These are phyloP conservation scores for Catocala sponsa DNA, from an alignment of 2,888 invertebrate genomes.

Conservation along the genomic window DNA sequence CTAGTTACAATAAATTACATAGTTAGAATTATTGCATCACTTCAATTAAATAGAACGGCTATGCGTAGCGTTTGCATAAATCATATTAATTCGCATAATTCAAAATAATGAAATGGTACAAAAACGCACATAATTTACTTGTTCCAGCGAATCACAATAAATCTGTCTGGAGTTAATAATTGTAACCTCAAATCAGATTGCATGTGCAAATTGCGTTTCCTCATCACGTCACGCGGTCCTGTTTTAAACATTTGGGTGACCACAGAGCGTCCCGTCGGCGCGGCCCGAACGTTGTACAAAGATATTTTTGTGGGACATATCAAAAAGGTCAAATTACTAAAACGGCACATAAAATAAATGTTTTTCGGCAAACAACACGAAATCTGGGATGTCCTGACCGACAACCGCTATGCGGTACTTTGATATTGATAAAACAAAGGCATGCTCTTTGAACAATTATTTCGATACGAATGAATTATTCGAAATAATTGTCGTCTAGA, in stretches of 20 bases:
- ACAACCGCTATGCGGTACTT: conserved; percentile 6
- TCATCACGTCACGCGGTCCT: conserved; percentile 45
- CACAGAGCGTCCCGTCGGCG: conserved; percentile 32
- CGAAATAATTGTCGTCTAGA: conserved; percentile 3
- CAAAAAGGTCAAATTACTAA: conserved; percentile 30
- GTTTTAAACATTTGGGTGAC: conserved; percentile 62
- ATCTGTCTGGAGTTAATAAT: conserved; percentile 37
- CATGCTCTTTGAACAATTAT: conserved; percentile 16
- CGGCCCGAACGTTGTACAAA: conserved; percentile 7
- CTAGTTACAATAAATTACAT: not conserved
- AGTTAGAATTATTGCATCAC: conserved; percentile 3
- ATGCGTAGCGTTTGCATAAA: not conserved
- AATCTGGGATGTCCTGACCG: conserved; percentile 26
- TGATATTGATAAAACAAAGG: conserved; percentile 20
- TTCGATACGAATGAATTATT: conserved; percentile 13
- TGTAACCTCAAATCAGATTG: conserved; percentile 48
- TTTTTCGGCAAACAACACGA: conserved; percentile 19
- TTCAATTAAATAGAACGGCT: conserved; percentile 2
- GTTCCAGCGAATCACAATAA: conserved; percentile 26
- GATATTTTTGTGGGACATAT: not conserved
- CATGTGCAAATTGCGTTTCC: conserved; percentile 60
- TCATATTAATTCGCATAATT: not conserved
- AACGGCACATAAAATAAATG: conserved; percentile 5
- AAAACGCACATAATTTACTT: conserved; percentile 4
- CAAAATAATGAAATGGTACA: not conserved